phyloP scores from a whole-genome alignment of 2,797 vertebrate genomes.

The Simalia tracyae region DNA sequence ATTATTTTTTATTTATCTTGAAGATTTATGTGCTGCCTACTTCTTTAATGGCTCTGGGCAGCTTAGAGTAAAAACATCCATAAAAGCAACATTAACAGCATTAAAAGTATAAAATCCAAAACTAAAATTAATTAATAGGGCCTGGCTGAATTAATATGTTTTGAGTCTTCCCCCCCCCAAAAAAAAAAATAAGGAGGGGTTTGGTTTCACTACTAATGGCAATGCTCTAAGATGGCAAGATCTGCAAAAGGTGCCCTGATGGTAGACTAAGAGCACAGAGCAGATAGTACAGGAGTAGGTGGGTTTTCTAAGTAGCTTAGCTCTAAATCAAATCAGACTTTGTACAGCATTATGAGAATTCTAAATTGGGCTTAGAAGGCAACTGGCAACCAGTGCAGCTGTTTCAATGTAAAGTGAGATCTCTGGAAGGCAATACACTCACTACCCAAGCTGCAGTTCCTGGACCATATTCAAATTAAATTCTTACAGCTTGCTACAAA shows the following conservation, averaged over 20 bases:
- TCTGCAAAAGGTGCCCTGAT: not conserved
- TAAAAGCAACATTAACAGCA: not conserved
- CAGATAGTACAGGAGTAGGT: not conserved
- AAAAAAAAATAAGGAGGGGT: not conserved
- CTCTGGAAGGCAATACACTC: not conserved
- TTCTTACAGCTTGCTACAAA: not conserved
- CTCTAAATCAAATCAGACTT: not conserved
- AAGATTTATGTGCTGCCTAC: not conserved
- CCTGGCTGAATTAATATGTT: not conserved
- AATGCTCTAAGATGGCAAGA: not conserved
- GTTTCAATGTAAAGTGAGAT: not conserved
- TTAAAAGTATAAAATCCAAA: not conserved
- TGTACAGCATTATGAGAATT: not conserved
- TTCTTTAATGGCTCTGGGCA: not conserved
- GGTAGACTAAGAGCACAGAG: not conserved
- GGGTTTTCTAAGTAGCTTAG: not conserved
- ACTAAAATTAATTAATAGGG: not conserved
- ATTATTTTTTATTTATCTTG: not conserved
- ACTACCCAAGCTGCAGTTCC: not conserved
- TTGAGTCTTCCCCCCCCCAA: not conserved
- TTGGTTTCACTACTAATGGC: not conserved
- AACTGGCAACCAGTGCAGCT: not conserved
- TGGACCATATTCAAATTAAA: not conserved
- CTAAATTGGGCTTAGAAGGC: not conserved
- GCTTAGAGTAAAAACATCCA: not conserved